phyloP scores from a whole-genome alignment of 2,888 invertebrate genomes.

The Noctua pronuba region DNA sequence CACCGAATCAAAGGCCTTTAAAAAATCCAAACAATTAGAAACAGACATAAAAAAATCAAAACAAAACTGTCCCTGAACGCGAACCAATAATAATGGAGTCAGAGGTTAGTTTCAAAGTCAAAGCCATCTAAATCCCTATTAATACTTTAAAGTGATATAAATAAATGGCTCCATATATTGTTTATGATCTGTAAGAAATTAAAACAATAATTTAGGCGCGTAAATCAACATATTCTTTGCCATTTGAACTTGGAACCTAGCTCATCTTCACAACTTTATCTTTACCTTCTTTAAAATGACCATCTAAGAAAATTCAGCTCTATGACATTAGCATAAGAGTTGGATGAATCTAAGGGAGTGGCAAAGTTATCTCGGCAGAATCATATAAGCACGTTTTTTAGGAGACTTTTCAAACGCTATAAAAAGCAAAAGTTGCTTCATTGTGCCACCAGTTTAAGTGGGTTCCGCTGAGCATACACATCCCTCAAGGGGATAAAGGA shows the following conservation, averaged over 20 bases:
- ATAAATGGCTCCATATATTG: slow-evolving; percentile 20
- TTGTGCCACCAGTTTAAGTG: slow-evolving; percentile 80
- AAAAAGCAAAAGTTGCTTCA: slow-evolving; percentile 81
- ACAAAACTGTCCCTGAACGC: slow-evolving; percentile 41
- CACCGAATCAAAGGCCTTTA: slow-evolving; percentile 2
- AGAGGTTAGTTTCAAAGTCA: slow-evolving; percentile 48
- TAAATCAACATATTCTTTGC: slow-evolving; percentile 67
- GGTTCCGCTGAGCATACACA: slow-evolving; percentile 76
- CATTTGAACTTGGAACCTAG: slow-evolving; percentile 78
- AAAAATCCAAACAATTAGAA: neutral
- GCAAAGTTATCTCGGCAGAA: slow-evolving; percentile 70
- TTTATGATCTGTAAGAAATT: slow-evolving; percentile 66
- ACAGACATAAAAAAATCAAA: slow-evolving; percentile 16
- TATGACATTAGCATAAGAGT: slow-evolving; percentile 50
- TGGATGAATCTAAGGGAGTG: slow-evolving; percentile 14
- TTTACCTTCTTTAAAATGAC: neutral
- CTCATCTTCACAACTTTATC: slow-evolving; percentile 73
- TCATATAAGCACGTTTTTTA: slow-evolving; percentile 84
- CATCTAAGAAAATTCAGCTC: slow-evolving; percentile 47
- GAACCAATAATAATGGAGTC: neutral
- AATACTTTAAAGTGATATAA: slow-evolving; percentile 10
- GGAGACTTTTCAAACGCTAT: slow-evolving; percentile 84
- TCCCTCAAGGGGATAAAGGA: slow-evolving; percentile 70
- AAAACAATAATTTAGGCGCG: slow-evolving; percentile 73
- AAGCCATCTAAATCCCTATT: slow-evolving; percentile 30